phyloP scores from a whole-genome alignment of 2,797 vertebrate species.

The Lacerta viridis region DNA sequence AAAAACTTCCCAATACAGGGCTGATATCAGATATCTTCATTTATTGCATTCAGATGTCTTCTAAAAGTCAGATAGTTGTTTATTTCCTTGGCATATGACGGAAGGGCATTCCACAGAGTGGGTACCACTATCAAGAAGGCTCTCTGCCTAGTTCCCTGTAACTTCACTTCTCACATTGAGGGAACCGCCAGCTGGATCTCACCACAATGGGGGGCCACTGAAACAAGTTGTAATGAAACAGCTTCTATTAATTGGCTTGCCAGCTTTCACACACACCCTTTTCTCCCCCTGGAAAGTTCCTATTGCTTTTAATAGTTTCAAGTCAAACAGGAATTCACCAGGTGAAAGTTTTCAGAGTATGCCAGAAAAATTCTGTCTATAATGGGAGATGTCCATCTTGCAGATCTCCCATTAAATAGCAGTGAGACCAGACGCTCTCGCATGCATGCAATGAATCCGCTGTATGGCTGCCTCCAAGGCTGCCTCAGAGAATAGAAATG shows the following conservation, averaged over 20 bases:
- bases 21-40: too few relatives aligned
- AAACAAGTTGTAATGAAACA: neutral
- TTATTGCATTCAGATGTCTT: too few relatives aligned
- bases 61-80: neutral
- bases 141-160: too few relatives aligned
- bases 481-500: neutral
- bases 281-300: neutral
- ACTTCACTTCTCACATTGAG: too few relatives aligned
- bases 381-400: neutral
- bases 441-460: neutral
- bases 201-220: neutral
- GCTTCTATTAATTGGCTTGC: neutral
- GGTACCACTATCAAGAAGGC: too few relatives aligned
- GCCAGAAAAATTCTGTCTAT: neutral
- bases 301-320: neutral
- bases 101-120: too few relatives aligned
- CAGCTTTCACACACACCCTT: neutral
- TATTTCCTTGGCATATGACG: too few relatives aligned
- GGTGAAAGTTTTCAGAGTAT: neutral
- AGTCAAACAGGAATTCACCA: slow-evolving; percentile 11
- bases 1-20: too few relatives aligned
- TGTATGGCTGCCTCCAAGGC: neutral
- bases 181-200: too few relatives aligned
- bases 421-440: neutral
- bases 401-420: neutral